phyloP scores from a whole-genome alignment of 2,113 vertebrate genomes.

The Cygnus atratus region DNA sequence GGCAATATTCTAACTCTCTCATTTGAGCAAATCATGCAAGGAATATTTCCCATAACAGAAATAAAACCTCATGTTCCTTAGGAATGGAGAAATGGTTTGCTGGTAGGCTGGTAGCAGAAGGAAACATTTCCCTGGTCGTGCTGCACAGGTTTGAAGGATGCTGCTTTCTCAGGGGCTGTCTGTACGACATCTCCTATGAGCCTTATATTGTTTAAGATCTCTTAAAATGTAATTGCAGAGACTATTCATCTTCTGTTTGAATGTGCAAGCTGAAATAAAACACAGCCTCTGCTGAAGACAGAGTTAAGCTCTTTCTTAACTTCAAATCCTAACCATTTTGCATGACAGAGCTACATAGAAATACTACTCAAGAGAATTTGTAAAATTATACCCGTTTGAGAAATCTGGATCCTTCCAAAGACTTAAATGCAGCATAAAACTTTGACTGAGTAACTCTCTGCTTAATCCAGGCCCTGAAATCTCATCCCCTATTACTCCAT shows the following conservation, averaged over 20 bases:
- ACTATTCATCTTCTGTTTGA: neutral
- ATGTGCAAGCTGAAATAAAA: neutral
- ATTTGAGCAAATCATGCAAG: neutral
- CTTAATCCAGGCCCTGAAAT: neutral
- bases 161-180: neutral
- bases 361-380: neutral
- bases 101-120: neutral
- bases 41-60: neutral
- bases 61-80: neutral
- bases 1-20: neutral
- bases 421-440: neutral
- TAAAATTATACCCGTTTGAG: neutral
- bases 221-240: neutral
- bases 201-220: neutral
- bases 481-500: neutral
- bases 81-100: neutral
- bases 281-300: neutral
- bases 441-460: neutral
- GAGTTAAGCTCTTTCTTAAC: neutral
- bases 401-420: neutral
- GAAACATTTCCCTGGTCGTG: neutral
- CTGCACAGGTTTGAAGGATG: neutral
- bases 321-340: neutral
- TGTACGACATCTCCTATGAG: neutral
- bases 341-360: neutral